Evolutionary conservation across 2,888 invertebrate genomes (phyloP).

Genomic region (Baronia brevicornis): DNA sequence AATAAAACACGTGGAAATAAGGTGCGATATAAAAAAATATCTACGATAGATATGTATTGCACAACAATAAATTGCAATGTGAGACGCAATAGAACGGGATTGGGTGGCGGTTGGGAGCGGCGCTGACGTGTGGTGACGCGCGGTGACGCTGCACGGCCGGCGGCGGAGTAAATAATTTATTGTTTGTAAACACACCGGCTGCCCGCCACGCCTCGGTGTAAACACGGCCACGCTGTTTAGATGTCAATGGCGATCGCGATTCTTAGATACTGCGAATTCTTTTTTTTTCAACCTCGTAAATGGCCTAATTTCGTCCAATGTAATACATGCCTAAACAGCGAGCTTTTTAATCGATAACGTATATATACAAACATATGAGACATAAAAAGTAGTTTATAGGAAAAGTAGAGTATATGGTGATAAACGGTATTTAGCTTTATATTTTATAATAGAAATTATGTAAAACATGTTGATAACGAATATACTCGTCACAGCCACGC

Average conservation of each 20-base stretch:
- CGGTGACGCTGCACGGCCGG: constrained; percentile 41
- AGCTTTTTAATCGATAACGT: too few relatives aligned
- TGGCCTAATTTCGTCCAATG: too few relatives aligned
- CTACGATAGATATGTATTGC: constrained; percentile 6
- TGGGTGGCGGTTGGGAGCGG: constrained; percentile 30
- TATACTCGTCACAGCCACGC: too few relatives aligned
- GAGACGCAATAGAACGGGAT: constrained; percentile 53
- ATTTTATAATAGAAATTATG: too few relatives aligned
- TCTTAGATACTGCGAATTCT: too few relatives aligned
- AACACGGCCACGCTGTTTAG: constrained; percentile 56
- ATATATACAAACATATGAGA: too few relatives aligned
- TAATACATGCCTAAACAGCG: too few relatives aligned
- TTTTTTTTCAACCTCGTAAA: too few relatives aligned
- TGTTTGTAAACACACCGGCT: constrained; percentile 64
- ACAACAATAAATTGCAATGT: constrained; percentile 25
- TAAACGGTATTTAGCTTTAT: too few relatives aligned
- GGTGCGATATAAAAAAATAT: neutral
- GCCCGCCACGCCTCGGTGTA: constrained; percentile 40
- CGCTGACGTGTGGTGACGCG: constrained; percentile 26
- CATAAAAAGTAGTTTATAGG: too few relatives aligned
- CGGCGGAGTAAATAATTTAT: constrained; percentile 55
- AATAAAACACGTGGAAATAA: neutral
- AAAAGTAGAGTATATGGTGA: too few relatives aligned
- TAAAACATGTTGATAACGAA: too few relatives aligned
- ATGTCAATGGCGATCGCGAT: constrained; percentile 43